Base-by-base conservation (phyloP, 2,888 invertebrate genomes). In the Chymomyza procnemis region DNA sequence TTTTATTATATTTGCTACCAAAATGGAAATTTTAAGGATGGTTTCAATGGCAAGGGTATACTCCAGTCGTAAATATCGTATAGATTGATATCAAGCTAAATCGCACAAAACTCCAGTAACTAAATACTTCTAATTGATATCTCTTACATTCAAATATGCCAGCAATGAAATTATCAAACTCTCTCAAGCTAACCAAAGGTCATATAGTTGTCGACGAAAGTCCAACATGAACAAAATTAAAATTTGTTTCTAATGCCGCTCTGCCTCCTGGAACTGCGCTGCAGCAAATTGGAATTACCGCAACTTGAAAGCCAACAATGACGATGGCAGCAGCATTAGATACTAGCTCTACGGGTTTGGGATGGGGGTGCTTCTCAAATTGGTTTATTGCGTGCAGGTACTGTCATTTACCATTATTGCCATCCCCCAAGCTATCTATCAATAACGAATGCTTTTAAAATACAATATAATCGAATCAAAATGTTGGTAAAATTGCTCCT, bases 371-470 rank as follows among this genome's bases (percentile, higher is more conserved):
- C 12, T 41, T 26, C 50, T 46, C 52, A 81, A 76, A 80, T 83
- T 76, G 67, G 70, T 69, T 76, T 76, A 76, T 83, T 62, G 79
- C 76, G 69, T 80, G 77, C 67, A 59, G 34, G 34, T 5, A 12
- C 26, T 52, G 34, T 2, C 26, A 14, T 6, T 50, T 19, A n/a
- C 12, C 47, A 46, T 41, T 26, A 26, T 26, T 26, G 26, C 26
- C 26, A 6, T 26, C 26, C 12, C 30, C 12, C 12, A 3, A 12
- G 34, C 66, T 59, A 16, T 62, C 59, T 61, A 75, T 67, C 59
- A 66, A 72, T 70, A 75, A 60, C 47, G 59, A 68, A 74, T 47
- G 55, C 63, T 47, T 68, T 68, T 54, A 64, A 72, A 67, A 64
- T 41, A 54, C 55, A 56, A 50, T 22, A 52, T 63, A 50, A 41